phyloP scores from a whole-genome alignment of 2,113 vertebrate genomes.

The Gasterosteus aculeatus region DNA sequence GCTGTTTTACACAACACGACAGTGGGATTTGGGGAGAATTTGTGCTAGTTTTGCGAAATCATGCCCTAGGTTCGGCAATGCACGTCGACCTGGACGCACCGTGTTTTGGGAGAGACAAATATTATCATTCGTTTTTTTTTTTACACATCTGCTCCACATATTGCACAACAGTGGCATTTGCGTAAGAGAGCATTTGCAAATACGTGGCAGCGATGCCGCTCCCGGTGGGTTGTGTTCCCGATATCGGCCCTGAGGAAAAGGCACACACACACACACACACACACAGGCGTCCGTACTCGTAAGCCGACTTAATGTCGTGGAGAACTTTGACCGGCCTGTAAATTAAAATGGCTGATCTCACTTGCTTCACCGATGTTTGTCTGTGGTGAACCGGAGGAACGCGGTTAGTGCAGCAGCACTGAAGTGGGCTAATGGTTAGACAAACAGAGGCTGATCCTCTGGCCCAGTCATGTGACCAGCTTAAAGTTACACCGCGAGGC shows the following conservation, averaged over 20 bases:
- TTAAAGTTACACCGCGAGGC: slow-evolving; percentile 5
- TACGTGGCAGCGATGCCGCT: slow-evolving; percentile 9
- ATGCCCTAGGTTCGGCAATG: neutral
- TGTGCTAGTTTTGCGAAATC: neutral
- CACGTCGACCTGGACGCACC: neutral
- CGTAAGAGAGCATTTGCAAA: slow-evolving; percentile 26
- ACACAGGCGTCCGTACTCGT: neutral
- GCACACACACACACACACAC: neutral
- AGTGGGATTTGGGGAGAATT: slow-evolving; percentile 22
- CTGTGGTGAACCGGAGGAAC: slow-evolving; percentile 12
- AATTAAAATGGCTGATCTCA: slow-evolving; percentile 38
- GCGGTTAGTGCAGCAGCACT: neutral
- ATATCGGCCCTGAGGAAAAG: slow-evolving; percentile 20
- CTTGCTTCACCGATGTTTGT: neutral
- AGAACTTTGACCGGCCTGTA: neutral
- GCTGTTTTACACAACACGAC: slow-evolving; percentile 33
- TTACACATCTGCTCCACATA: slow-evolving; percentile 58
- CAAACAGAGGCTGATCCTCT: slow-evolving; percentile 21
- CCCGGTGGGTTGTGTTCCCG: slow-evolving; percentile 34
- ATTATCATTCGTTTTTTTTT: slow-evolving; percentile 37
- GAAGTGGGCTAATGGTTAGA: slow-evolving; percentile 40
- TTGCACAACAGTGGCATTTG: slow-evolving; percentile 60
- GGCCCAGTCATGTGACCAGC: slow-evolving; percentile 22
- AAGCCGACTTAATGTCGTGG: slow-evolving; percentile 6
- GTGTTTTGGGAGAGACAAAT: neutral